Evolutionary conservation across 2,888 invertebrate species (phyloP).

Genomic region (Electrophaes corylata): DNA sequence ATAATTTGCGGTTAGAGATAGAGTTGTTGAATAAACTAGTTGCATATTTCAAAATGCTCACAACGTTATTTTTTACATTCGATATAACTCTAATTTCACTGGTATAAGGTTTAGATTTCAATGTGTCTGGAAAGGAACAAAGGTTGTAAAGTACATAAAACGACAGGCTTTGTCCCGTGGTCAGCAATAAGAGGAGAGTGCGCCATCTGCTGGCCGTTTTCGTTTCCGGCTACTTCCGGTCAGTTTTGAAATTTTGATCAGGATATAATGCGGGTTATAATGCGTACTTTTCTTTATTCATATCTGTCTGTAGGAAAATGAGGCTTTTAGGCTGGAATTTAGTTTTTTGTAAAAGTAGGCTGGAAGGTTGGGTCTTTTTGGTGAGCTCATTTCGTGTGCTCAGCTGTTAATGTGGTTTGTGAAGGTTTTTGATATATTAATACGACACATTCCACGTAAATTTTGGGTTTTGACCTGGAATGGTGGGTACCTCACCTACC

Average conservation of each 20-base stretch:
- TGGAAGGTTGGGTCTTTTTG: slow-evolving; percentile 6
- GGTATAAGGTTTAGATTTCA: slow-evolving; percentile 43
- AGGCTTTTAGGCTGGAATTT: slow-evolving; percentile 33
- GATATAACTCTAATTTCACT: slow-evolving; percentile 27
- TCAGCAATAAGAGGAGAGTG: slow-evolving; percentile 78
- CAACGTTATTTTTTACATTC: slow-evolving; percentile 42
- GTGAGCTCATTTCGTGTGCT: slow-evolving; percentile 15
- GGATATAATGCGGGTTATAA: slow-evolving; percentile 70
- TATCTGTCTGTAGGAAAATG: slow-evolving; percentile 26
- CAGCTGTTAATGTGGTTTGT: slow-evolving; percentile 16
- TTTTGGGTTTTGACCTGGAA: no score
- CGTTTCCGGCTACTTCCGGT: slow-evolving; percentile 69
- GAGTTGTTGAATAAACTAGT: slow-evolving; percentile 69
- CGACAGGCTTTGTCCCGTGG: slow-evolving; percentile 72
- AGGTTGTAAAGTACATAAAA: slow-evolving; percentile 53
- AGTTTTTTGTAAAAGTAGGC: slow-evolving; percentile 23
- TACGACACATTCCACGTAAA: not conserved
- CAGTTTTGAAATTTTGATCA: slow-evolving; percentile 72
- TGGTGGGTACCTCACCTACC: no score
- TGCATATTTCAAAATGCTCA: slow-evolving; percentile 67
- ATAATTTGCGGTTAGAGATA: slow-evolving; percentile 28
- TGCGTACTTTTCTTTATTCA: slow-evolving; percentile 43
- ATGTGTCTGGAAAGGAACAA: not conserved
- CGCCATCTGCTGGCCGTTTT: slow-evolving; percentile 74
- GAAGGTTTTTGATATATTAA: slow-evolving; percentile 2